phyloP scores from a whole-genome alignment of 1,140 invertebrate genomes.

The Drosophila melanogaster region DNA sequence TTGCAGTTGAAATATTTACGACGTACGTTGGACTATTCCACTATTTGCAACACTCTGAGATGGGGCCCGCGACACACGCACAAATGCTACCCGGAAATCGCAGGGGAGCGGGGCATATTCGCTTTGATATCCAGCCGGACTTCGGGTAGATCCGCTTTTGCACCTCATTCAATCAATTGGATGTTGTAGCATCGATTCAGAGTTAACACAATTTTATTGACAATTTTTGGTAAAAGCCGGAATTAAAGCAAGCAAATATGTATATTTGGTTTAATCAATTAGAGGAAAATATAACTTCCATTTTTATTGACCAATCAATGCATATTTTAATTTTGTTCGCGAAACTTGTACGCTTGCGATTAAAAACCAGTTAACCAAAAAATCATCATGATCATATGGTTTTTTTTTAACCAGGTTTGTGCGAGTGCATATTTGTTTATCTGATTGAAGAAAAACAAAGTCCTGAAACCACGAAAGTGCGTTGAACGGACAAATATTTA shows the following conservation, averaged over 20 bases:
- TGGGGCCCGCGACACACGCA: conserved; percentile 67
- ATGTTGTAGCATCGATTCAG: too few species aligned
- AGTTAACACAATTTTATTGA: too few species aligned
- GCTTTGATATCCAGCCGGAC: neutral
- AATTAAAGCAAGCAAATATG: too few species aligned
- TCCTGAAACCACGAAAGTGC: neutral
- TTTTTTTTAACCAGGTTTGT: neutral
- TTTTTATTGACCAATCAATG: conserved; percentile 1
- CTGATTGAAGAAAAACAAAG: neutral
- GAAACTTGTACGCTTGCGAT: neutral
- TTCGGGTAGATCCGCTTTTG: neutral
- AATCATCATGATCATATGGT: neutral
- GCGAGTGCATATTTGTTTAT: conserved; percentile 5
- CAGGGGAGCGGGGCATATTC: conserved; percentile 14
- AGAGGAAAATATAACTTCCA: neutral
- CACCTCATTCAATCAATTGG: neutral
- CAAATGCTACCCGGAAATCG: conserved; percentile 64
- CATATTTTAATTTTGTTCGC: neutral
- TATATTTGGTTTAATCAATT: too few species aligned
- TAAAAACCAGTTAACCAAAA: neutral
- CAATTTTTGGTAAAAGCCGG: too few species aligned
- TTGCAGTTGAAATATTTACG: conserved; percentile 83
- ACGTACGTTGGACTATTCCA: conserved; percentile 81
- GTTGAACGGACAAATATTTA: conserved; percentile 15
- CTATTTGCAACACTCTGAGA: conserved; percentile 73